These are phyloP conservation scores for Meliscaeva auricollis DNA, from an alignment of 2,888 invertebrate genomes.

Conservation along the genomic window DNA sequence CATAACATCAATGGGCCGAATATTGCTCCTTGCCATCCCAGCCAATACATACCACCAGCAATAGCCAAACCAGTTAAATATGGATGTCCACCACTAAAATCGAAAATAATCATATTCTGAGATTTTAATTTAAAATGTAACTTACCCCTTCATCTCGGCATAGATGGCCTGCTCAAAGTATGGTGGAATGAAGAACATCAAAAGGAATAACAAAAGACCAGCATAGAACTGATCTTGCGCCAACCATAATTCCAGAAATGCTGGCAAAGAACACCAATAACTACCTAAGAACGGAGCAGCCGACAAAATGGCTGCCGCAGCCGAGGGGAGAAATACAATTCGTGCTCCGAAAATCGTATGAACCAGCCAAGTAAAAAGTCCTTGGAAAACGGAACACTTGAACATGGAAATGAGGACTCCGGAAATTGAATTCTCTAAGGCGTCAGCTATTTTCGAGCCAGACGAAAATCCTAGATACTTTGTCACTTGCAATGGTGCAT, in stretches of 20 bases:
- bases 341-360: slow-evolving; percentile 97
- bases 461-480: slow-evolving; percentile 91
- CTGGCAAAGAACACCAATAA: slow-evolving; percentile 97
- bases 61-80: slow-evolving; percentile 98
- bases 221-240: slow-evolving; percentile 93
- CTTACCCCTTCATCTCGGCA: slow-evolving; percentile 97
- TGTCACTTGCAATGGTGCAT: slow-evolving; percentile 96
- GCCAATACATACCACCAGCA: slow-evolving; percentile 98
- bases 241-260: slow-evolving; percentile 97
- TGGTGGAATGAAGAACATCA: slow-evolving; percentile 93
- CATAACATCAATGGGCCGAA: slow-evolving; percentile 98
- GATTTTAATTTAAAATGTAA: background rate
- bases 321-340: slow-evolving; percentile 96
- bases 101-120: background rate
- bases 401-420: slow-evolving; percentile 98
- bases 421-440: slow-evolving; percentile 94
- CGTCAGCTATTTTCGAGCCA: slow-evolving; percentile 91
- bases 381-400: slow-evolving; percentile 98
- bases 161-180: slow-evolving; percentile 98
- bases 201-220: slow-evolving; percentile 91
- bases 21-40: slow-evolving; percentile 98
- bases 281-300: slow-evolving; percentile 98
- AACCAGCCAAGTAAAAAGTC: slow-evolving; percentile 98
- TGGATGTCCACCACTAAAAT: slow-evolving; percentile 94
- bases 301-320: slow-evolving; percentile 94